Conservation (phyloP, 1,140 invertebrate genomes). For the Leucophenga varia region DNA sequence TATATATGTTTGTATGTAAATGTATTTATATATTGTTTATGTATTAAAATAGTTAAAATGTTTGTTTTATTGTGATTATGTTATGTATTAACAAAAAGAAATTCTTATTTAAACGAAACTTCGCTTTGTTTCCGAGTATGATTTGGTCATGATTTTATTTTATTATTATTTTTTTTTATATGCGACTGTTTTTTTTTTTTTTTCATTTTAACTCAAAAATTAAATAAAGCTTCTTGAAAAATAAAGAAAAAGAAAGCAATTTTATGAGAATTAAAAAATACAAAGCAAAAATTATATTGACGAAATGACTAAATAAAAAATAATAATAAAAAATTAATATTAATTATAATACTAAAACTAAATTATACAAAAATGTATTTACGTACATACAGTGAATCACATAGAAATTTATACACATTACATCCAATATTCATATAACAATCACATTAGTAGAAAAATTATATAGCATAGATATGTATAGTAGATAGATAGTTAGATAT, state of each 20-base stretch:
- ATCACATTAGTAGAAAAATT: conserved; percentile 43
- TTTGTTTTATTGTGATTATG: too few relatives aligned
- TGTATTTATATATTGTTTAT: too few relatives aligned
- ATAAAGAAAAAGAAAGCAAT: conserved; percentile 21
- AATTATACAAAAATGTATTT: conserved; percentile 29
- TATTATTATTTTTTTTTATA: too few relatives aligned
- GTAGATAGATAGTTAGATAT: conserved; percentile 35
- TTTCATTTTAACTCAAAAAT: conserved; percentile 21
- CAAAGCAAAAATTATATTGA: conserved; percentile 9
- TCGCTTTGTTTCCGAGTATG: too few relatives aligned
- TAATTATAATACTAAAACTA: not conserved
- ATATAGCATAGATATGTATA: conserved; percentile 45
- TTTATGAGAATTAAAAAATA: conserved; percentile 3
- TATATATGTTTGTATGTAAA: too few relatives aligned
- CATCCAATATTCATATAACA: conserved; percentile 54
- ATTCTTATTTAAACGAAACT: too few relatives aligned
- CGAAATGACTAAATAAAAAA: conserved; percentile 7
- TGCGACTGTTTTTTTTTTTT: too few relatives aligned
- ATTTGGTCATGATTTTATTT: too few relatives aligned
- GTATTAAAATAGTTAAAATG: too few relatives aligned
- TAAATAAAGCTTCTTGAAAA: conserved; percentile 19
- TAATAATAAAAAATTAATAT: conserved; percentile 4
- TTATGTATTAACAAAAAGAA: too few relatives aligned
- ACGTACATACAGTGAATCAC: conserved; percentile 57
- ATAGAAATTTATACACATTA: conserved; percentile 54